Base-by-base conservation (phyloP, 2,888 invertebrate species). In the Agonopterix alstromeriana region DNA sequence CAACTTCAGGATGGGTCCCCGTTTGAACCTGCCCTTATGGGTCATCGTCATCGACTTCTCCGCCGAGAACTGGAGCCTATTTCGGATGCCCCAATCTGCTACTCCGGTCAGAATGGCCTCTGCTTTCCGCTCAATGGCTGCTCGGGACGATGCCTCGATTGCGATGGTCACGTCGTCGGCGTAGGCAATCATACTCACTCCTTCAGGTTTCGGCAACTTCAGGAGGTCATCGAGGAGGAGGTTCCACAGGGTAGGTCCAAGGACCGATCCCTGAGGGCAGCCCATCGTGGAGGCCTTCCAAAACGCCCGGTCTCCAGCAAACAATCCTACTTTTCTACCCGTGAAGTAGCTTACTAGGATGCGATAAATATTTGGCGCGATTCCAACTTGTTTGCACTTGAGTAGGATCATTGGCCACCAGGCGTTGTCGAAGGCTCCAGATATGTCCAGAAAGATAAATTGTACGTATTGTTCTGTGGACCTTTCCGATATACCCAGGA, bases 401-500 rank as follows among this genome's bases (percentile, higher is more conserved):
- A 67, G 5, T 10, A 36, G n/a, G 9, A 36, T 9, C 36, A 36
- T 36, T 10, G 36, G 36, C 36, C 36, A 36, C 36, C 36, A 36
- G 9, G 36, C 36, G 36, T 36, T 36, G n/a, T 36, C 36, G 3
- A 36, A 36, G 9, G 36, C 36, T 67, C 64, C 66, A 0, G 61
- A 54, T 3, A 68, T 68, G 54, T 71, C 66, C n/a, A 67, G 10
- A 8, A 65, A 55, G 0, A 67, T 49, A 0, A 53, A 56, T 38
- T 58, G 60, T 0, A 63, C 57, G 12, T 70, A 70, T 8, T 55
- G 52, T 1, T 35, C 35, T 0, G 3, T 8, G 9, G 36, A 36
- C 10, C 2, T 3, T 3, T 1, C 36, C 1, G 36, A 1, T 10
- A 1, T 9, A 8, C 3, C 2, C 1, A 8, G 36, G 8, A 36